Evolutionary conservation across 2,797 vertebrate species (phyloP).

Genomic region (Coendou prehensilis): DNA sequence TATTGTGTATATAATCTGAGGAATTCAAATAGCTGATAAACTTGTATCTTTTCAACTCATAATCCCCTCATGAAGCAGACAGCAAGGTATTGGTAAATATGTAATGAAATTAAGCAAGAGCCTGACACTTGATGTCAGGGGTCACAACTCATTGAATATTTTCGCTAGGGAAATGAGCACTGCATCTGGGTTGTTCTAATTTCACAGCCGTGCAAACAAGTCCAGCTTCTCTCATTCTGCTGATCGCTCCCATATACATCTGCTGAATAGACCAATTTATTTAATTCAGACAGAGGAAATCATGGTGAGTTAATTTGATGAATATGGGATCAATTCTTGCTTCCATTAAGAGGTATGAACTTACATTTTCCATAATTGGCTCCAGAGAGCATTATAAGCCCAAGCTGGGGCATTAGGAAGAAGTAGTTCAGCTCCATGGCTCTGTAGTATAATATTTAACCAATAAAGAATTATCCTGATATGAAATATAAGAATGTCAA

Average conservation of each 20-base stretch:
- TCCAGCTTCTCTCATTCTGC: background rate
- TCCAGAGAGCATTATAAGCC: background rate
- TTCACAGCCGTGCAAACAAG: conserved; percentile 32
- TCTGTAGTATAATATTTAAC: background rate
- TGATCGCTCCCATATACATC: background rate
- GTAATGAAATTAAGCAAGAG: conserved; percentile 27
- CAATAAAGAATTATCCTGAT: background rate
- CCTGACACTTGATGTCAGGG: conserved; percentile 27
- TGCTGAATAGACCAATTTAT: conserved; percentile 61
- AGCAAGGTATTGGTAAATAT: background rate
- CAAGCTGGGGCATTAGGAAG: background rate
- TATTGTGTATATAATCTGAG: background rate
- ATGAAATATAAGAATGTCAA: background rate
- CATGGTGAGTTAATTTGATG: conserved; percentile 45
- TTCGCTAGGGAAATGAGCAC: background rate
- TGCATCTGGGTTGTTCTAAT: conserved; percentile 1
- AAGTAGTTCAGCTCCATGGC: background rate
- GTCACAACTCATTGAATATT: background rate
- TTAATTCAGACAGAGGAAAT: conserved; percentile 53
- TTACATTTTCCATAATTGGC: conserved; percentile 26
- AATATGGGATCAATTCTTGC: conserved; percentile 48
- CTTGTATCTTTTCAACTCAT: conserved; percentile 15
- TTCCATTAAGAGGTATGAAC: conserved; percentile 39
- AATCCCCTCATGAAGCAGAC: background rate
- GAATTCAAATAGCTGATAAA: conserved; percentile 54